phyloP scores from a whole-genome alignment of 2,888 invertebrate species.

The Caenorhabditis doughertyi region DNA sequence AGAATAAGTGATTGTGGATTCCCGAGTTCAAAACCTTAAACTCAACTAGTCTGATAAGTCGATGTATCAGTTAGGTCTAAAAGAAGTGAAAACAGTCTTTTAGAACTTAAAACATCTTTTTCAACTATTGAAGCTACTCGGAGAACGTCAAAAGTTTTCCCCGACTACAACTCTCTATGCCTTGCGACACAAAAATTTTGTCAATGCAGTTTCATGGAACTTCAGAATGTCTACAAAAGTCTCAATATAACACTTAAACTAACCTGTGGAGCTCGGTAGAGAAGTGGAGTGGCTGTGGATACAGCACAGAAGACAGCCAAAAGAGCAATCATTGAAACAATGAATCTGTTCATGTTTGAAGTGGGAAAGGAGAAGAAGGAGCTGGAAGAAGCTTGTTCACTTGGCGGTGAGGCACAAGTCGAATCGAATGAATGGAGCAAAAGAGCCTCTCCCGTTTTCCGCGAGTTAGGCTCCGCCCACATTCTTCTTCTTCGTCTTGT shows the following conservation, averaged over 20 bases:
- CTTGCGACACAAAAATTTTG: too few species aligned
- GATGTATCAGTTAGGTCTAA: too few species aligned
- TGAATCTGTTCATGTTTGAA: slow-evolving; percentile 58
- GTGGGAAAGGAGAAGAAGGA: slow-evolving; percentile 15
- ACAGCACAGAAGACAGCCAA: slow-evolving; percentile 64
- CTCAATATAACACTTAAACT: slow-evolving; percentile 8
- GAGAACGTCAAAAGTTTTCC: too few species aligned
- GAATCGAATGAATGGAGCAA: slow-evolving; percentile 51
- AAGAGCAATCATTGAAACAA: slow-evolving; percentile 63
- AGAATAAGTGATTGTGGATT: too few species aligned
- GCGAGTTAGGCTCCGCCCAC: slow-evolving; percentile 51
- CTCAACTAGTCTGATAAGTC: too few species aligned
- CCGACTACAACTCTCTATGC: too few species aligned
- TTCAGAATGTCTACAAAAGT: neutral
- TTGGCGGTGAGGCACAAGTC: slow-evolving; percentile 60
- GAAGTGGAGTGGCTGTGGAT: slow-evolving; percentile 66
- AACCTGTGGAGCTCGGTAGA: slow-evolving; percentile 69
- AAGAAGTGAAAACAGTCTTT: too few species aligned
- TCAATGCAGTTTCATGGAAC: neutral
- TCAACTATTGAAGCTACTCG: too few species aligned
- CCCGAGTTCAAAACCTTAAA: too few species aligned
- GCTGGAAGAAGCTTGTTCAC: slow-evolving; percentile 52
- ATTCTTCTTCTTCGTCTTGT: slow-evolving; percentile 15
- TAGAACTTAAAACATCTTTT: too few species aligned
- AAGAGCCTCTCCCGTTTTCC: slow-evolving; percentile 9